Percentiles rank a stretch among this genome's conserved stretches.
Evolutionary conservation across 2,113 vertebrate genomes (phyloP).

Genomic region (Anhinga rufa): DNA sequence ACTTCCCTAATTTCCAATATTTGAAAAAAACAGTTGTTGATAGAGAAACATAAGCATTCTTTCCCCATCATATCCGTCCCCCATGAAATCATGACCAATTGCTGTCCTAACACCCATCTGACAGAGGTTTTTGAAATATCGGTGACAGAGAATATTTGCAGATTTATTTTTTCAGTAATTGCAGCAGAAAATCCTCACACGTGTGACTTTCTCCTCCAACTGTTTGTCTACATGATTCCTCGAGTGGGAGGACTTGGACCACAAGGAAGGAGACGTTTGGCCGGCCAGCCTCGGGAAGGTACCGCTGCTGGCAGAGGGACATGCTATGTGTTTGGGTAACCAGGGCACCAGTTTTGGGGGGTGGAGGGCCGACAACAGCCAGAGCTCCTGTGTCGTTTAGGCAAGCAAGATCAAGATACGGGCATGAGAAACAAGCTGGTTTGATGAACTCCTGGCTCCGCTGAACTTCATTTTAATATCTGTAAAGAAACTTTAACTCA

Average conservation of each 20-base stretch:
- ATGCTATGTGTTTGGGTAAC: fast-evolving
- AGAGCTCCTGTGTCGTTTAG: neutral
- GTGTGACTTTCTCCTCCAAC: neutral
- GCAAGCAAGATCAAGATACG: neutral
- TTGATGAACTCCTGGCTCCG: neutral
- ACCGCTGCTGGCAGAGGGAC: neutral
- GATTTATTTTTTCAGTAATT: neutral
- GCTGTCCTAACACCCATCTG: neutral
- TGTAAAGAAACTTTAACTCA: neutral
- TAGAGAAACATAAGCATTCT: neutral
- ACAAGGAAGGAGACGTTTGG: neutral
- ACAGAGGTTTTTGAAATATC: neutral
- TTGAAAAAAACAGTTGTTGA: neutral
- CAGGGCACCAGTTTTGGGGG: no score
- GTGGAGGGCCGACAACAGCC: neutral
- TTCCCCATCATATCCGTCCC: neutral
- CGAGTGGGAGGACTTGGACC: neutral
- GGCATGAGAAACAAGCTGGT: neutral
- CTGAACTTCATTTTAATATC: neutral
- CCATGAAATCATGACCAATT: neutral
- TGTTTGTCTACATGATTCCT: neutral
- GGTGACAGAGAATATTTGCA: neutral
- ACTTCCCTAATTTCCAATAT: neutral
- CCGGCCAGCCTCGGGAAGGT: neutral
- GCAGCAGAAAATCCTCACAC: neutral